Base-by-base conservation (phyloP, 1,140 invertebrate species). In the Orchesella cincta region DNA sequence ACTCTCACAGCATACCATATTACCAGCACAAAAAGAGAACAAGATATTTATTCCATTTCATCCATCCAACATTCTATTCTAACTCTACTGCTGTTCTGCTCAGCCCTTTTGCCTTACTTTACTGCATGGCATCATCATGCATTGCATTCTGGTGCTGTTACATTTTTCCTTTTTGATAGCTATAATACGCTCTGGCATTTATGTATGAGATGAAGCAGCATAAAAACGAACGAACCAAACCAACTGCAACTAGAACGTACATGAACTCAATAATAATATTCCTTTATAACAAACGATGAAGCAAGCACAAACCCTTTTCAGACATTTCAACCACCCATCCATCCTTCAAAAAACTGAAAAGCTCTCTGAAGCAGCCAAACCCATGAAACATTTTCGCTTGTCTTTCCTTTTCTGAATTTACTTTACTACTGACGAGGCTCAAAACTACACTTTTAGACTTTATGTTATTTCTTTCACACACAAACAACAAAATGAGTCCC, bases 21-120 rank as follows among this genome's bases (percentile, higher is more conserved):
- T 29, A 67, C 29, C 31, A 62, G 54, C 54, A 67, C 26, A 31
- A 67, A 67, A 67, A 67, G 62, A 67, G 62, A 67, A 31, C 62
- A 67, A 8, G 62, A 67, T 67, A 67, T 67, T 67, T 67, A 67
- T 67, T 33, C 62, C 5, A 57, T 26, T 57, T 57, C 54, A 57
- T 46, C 39, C 39, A 46, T 18, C 5, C 39, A 5, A 46, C 5
- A 46, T 18, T 46, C 39, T n/a, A n/a, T n/a, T n/a, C n/a, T n/a
- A n/a, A n/a, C n/a, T n/a, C n/a, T n/a, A n/a, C n/a, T n/a, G n/a
- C n/a, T n/a, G n/a, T n/a, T n/a, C n/a, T n/a, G n/a, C n/a, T n/a
- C n/a, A n/a, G n/a, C n/a, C n/a, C n/a, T n/a, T n/a, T n/a, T n/a
- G n/a, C n/a, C n/a, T n/a, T n/a, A n/a, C n/a, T n/a, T n/a, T n/a